Conservation (phyloP, 2,888 invertebrate genomes). For the Melipona beecheii region DNA sequence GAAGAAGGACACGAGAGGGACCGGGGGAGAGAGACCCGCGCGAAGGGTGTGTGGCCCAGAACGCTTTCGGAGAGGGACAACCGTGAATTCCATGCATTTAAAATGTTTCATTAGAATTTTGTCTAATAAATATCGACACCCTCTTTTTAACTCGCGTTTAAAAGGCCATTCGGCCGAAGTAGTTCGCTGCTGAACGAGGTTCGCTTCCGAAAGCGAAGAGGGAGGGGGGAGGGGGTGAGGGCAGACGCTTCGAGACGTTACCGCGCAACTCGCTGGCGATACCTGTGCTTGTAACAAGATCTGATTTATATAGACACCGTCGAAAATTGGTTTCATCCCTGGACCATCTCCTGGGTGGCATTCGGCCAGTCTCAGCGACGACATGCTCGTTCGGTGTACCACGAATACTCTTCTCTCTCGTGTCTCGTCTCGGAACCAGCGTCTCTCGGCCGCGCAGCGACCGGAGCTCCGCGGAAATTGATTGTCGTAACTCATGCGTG, state of each 20-base stretch:
- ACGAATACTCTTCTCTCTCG: slow-evolving; percentile 71
- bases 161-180: slow-evolving; percentile 69
- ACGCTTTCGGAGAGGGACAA: slow-evolving; percentile 57
- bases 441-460: too few species aligned
- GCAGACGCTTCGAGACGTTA: slow-evolving; percentile 26
- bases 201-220: not conserved
- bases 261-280: slow-evolving; percentile 61
- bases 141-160: slow-evolving; percentile 76
- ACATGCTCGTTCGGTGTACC: slow-evolving; percentile 72
- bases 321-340: slow-evolving; percentile 82
- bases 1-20: not conserved
- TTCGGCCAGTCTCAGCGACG: slow-evolving; percentile 65
- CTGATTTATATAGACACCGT: slow-evolving; percentile 81
- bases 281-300: slow-evolving; percentile 80
- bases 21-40: slow-evolving; percentile 22
- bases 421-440: too few species aligned
- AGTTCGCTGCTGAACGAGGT: slow-evolving; percentile 34
- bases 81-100: slow-evolving; percentile 81
- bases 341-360: slow-evolving; percentile 79
- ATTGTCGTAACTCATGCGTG: slow-evolving; percentile 62
- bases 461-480: slow-evolving; percentile 60
- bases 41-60: slow-evolving; percentile 40
- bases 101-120: slow-evolving; percentile 82
- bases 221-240: slow-evolving; percentile 14
- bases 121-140: slow-evolving; percentile 81